phyloP scores from a whole-genome alignment of 2,113 vertebrate species.

The Odocoileus virginianus region DNA sequence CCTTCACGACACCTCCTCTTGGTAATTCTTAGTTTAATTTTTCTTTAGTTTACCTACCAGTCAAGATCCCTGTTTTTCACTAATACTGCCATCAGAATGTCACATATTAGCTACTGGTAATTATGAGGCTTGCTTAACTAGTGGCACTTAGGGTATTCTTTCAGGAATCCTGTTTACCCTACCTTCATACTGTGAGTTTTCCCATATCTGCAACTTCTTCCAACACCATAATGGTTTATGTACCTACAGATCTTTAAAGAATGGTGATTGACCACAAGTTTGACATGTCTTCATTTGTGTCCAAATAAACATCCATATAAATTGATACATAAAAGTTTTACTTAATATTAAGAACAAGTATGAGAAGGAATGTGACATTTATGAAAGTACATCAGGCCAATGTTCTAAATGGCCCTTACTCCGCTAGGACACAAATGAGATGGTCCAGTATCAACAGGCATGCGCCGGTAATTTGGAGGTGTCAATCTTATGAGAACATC shows the following conservation, averaged over 20 bases:
- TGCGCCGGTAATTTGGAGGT: neutral
- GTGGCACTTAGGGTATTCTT: neutral
- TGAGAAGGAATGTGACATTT: neutral
- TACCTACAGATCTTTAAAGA: neutral
- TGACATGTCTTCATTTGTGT: neutral
- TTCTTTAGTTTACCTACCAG: neutral
- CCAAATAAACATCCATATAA: neutral
- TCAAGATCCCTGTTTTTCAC: neutral
- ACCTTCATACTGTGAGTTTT: neutral
- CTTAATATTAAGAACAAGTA: neutral
- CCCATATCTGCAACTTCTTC: neutral
- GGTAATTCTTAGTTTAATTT: neutral
- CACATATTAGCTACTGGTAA: neutral
- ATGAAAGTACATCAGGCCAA: neutral
- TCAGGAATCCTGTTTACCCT: neutral
- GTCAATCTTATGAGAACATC: neutral
- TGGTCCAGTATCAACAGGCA: neutral
- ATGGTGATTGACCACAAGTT: neutral
- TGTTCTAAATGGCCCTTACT: neutral
- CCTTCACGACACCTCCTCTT: neutral
- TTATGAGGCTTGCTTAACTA: neutral
- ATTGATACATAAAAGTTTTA: neutral
- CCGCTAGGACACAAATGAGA: neutral
- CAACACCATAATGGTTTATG: neutral
- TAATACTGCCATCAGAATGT: neutral